A percentile compares a stretch with the other conserved stretches of the same genome.
These are phyloP conservation scores for Penaeus chinensis DNA, from an alignment of 1,140 invertebrate species.

Conservation along the genomic window DNA sequence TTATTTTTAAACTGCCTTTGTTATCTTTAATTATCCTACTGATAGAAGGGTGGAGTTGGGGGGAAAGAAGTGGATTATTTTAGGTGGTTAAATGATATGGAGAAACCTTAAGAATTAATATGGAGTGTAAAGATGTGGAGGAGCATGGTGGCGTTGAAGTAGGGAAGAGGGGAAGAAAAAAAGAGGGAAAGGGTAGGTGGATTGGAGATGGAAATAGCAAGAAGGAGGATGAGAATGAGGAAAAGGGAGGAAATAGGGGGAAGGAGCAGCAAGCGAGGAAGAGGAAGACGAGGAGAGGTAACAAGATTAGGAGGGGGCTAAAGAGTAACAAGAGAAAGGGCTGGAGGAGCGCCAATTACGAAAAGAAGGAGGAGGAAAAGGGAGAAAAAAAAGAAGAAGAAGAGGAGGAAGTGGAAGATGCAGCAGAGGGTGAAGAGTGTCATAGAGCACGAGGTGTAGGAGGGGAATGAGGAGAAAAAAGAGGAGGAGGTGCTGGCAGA, in stretches of 20 bases:
- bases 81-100: too few relatives aligned
- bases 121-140: too few relatives aligned
- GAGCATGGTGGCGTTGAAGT: too few relatives aligned
- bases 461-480: background rate
- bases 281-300: background rate
- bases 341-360: background rate
- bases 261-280: background rate
- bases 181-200: background rate
- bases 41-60: too few relatives aligned
- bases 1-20: too few relatives aligned
- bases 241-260: background rate
- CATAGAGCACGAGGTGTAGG: conserved; percentile 3
- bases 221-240: background rate
- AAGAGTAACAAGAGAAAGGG: background rate
- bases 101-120: too few relatives aligned
- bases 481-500: background rate
- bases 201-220: background rate
- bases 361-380: conserved; percentile 14
- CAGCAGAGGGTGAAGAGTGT: background rate
- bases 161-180: background rate
- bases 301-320: background rate
- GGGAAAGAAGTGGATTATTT: too few relatives aligned
- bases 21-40: too few relatives aligned
- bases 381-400: background rate
- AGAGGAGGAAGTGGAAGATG: background rate